phyloP scores from a whole-genome alignment of 2,888 invertebrate species.

The Pimpla rufipes region DNA sequence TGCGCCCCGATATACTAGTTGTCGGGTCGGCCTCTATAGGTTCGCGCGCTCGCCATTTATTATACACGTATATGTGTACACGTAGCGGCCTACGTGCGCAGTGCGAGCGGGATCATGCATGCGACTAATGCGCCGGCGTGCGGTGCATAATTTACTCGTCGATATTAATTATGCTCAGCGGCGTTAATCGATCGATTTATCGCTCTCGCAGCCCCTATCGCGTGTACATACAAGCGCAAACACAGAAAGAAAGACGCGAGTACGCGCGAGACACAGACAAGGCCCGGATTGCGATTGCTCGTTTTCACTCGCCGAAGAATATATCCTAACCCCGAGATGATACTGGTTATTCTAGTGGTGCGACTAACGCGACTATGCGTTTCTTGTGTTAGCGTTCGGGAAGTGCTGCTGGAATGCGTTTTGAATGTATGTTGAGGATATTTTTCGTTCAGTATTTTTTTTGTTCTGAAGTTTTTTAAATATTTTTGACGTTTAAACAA shows the following conservation, averaged over 20 bases:
- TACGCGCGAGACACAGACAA: constrained; percentile 22
- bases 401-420: constrained; percentile 17
- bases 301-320: constrained; percentile 57
- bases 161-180: constrained; percentile 76
- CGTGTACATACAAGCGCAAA: constrained; percentile 32
- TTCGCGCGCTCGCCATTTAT: not conserved
- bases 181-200: constrained; percentile 76
- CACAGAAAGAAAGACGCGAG: constrained; percentile 9
- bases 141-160: constrained; percentile 72
- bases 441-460: too few species aligned
- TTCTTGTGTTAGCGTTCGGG: not conserved
- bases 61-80: constrained; percentile 33
- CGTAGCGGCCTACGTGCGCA: not conserved
- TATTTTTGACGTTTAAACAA: too few species aligned
- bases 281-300: constrained; percentile 20
- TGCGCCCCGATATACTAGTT: constrained; percentile 37
- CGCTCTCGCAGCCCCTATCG: constrained; percentile 51
- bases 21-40: constrained; percentile 19
- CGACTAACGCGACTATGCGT: constrained; percentile 27
- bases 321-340: constrained; percentile 9
- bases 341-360: constrained; percentile 52
- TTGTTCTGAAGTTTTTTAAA: too few species aligned
- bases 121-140: constrained; percentile 58
- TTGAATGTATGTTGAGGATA: too few species aligned
- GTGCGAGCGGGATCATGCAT: constrained; percentile 57